Base-by-base conservation (phyloP, 2,888 invertebrate species). In the Scaptomyza reducta region DNA sequence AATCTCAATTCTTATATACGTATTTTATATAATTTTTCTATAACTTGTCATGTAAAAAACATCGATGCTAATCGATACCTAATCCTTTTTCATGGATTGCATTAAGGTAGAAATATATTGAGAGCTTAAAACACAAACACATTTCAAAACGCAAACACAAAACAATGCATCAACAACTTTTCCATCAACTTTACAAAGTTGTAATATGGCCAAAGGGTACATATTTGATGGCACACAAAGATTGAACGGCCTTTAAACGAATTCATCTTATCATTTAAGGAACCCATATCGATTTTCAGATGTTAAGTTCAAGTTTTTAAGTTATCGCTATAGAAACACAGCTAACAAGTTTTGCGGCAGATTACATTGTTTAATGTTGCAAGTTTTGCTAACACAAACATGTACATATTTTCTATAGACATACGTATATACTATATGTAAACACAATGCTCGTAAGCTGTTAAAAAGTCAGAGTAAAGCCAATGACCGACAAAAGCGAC, bases 401-500 rank as follows among this genome's bases (percentile, higher is more conserved):
- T 50, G 54, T 27, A 25, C 40, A 42, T 18, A 53, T n/a, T 40
- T 25, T 53, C 18, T 11, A 9, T 18, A 16, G 2, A 31, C 9
- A 58, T 29, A 53, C 18, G n/a, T n/a, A 42, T 45, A 47, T 40
- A 50, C 7, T 38, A 49, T 22, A 27, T 44, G 40, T 31, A 6
- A 31, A 53, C 35, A 29, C 14, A 58, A 35, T 46, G 41, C 35
- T 53, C 54, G 58, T 38, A 29, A 54, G 51, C 45, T 35, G 45
- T 31, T 31, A 6, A 58, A 66, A 74, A 70, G 62, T 57, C 59
- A 63, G 13, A 46, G 47, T 53, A 53, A 65, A 74, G 75, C 69
- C 75, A 75, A 76, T 76, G 75, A 76, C 75, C 75, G 72, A 58
- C 64, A 58, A 49, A 62, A 56, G 27, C 54, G 71, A 65, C 57